Conservation (phyloP, 1,140 invertebrate genomes). For the Samia ricini region DNA sequence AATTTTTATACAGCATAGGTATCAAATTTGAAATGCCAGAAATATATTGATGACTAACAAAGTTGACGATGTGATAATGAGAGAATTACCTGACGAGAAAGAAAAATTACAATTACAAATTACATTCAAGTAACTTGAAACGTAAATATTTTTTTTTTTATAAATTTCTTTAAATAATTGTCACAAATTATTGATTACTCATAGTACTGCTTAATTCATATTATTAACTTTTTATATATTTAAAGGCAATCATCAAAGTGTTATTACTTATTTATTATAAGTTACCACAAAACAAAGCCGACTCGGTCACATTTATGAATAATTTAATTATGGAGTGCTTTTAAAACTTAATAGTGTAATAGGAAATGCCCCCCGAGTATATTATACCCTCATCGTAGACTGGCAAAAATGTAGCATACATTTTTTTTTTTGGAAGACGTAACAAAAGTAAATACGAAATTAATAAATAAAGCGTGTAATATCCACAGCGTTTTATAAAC, state of each 20-base stretch:
- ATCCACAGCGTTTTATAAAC: slow-evolving; percentile 7
- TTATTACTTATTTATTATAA: too few species aligned
- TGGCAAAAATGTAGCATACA: slow-evolving; percentile 52
- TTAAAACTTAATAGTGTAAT: slow-evolving; percentile 69
- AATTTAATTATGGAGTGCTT: slow-evolving; percentile 52
- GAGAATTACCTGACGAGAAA: too few species aligned
- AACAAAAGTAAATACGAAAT: slow-evolving; percentile 47
- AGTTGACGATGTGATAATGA: not conserved
- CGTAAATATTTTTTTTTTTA: too few species aligned
- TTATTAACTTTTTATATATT: too few species aligned
- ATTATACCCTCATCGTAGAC: slow-evolving; percentile 28
- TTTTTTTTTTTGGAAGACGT: slow-evolving; percentile 58
- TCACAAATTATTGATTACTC: too few species aligned
- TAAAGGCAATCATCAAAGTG: too few species aligned
- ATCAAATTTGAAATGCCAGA: slow-evolving; percentile 24
- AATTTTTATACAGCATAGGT: not conserved
- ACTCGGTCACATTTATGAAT: slow-evolving; percentile 11
- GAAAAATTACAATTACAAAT: too few species aligned
- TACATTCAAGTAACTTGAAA: too few species aligned
- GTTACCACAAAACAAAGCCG: not conserved
- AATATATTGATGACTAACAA: slow-evolving; percentile 37
- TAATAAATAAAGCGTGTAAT: slow-evolving; percentile 25
- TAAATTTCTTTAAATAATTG: too few species aligned
- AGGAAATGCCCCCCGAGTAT: slow-evolving; percentile 67
- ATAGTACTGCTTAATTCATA: too few species aligned